phyloP scores from a whole-genome alignment of 1,140 invertebrate genomes.

The Anoplolepis gracilipes region DNA sequence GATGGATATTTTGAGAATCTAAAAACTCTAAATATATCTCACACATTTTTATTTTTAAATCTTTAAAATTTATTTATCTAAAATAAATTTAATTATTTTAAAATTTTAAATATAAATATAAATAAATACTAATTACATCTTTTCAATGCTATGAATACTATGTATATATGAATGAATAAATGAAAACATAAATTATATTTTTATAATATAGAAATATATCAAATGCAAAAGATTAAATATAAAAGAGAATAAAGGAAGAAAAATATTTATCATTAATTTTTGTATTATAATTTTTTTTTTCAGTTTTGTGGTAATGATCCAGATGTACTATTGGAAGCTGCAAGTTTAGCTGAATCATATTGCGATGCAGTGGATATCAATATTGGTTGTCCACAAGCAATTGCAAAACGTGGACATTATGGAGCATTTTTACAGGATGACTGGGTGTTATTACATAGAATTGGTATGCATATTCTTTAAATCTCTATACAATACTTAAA shows the following conservation, averaged over 20 bases:
- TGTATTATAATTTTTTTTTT: conserved; percentile 71
- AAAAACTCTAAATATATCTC: too few relatives aligned
- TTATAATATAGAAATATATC: too few relatives aligned
- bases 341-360: conserved; percentile 92
- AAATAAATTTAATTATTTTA: too few relatives aligned
- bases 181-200: too few relatives aligned
- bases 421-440: conserved; percentile 98
- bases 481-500: too few relatives aligned
- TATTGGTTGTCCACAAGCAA: conserved; percentile 98
- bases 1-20: too few relatives aligned
- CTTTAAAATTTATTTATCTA: too few relatives aligned
- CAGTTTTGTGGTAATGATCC: conserved; percentile 99
- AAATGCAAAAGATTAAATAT: not conserved
- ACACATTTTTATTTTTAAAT: too few relatives aligned
- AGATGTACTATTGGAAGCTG: conserved; percentile 94
- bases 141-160: too few relatives aligned
- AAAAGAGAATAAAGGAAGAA: not conserved
- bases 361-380: conserved; percentile 99
- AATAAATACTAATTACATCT: too few relatives aligned
- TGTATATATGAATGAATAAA: too few relatives aligned
- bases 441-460: conserved; percentile 93
- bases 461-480: conserved; percentile 89
- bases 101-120: too few relatives aligned
- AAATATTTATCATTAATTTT: conserved; percentile 13
- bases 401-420: conserved; percentile 96